Percentiles rank a stretch among this genome's conserved stretches.
phyloP scores from a whole-genome alignment of 2,113 vertebrate genomes.

The Probosciger aterrimus region DNA sequence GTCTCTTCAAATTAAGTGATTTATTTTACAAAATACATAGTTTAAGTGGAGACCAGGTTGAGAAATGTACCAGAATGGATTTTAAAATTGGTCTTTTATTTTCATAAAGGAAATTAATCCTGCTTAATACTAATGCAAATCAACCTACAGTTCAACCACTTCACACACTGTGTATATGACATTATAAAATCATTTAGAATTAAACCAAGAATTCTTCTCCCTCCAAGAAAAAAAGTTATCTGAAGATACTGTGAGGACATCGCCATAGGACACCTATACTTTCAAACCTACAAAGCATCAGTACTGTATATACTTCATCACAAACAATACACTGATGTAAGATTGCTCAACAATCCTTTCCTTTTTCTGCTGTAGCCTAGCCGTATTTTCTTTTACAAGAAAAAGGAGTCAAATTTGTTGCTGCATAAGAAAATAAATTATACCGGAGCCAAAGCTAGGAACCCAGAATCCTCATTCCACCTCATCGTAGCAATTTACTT shows the following conservation, averaged over 20 bases:
- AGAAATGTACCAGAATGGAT: not conserved
- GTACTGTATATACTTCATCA: not conserved
- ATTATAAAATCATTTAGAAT: not conserved
- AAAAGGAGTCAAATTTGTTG: not conserved
- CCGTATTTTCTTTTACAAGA: not conserved
- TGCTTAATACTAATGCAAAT: not conserved
- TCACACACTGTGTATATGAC: not conserved
- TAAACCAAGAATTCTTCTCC: not conserved
- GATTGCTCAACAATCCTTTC: not conserved
- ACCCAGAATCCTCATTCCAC: not conserved
- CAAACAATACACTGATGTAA: not conserved
- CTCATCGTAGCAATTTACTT: slow-evolving; percentile 48
- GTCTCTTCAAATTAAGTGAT: not conserved
- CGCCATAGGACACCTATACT: not conserved
- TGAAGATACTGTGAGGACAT: not conserved
- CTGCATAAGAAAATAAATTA: slow-evolving; percentile 25
- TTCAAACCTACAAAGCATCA: not conserved
- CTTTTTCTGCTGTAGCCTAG: not conserved
- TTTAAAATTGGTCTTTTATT: not conserved
- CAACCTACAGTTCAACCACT: not conserved
- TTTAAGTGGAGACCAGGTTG: not conserved
- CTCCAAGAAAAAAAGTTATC: not conserved
- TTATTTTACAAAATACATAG: not conserved
- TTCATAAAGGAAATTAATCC: not conserved
- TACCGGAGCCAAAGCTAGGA: slow-evolving; percentile 8